Evolutionary conservation across 2,113 vertebrate species (phyloP).

Genomic region (Parotia lawesii): DNA sequence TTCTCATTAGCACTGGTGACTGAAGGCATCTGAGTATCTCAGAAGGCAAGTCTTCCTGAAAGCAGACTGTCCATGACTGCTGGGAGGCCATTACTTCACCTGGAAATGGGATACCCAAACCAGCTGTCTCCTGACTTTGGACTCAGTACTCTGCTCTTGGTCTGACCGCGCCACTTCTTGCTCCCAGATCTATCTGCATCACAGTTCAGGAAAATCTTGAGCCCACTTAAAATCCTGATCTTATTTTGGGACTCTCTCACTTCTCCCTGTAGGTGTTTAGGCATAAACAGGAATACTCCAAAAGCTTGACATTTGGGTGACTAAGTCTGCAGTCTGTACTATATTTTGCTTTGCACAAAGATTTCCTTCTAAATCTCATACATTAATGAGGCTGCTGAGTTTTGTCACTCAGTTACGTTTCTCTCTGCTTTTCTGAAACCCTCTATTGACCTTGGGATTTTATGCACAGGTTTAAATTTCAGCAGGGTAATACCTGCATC

Average conservation of each 20-base stretch:
- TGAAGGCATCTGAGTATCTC: not conserved
- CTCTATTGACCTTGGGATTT: conserved; percentile 1
- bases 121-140: not conserved
- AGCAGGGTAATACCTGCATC: not conserved
- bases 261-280: not conserved
- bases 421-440: not conserved
- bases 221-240: not conserved
- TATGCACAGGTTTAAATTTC: not conserved
- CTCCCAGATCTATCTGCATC: not conserved
- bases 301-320: not conserved
- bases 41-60: not conserved
- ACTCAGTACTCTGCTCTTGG: not conserved
- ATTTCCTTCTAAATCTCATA: not conserved
- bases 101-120: not conserved
- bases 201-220: not conserved
- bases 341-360: not conserved
- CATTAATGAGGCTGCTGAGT: not conserved
- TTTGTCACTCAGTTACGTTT: not conserved
- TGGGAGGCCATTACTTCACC: not conserved
- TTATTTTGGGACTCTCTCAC: not conserved
- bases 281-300: not conserved
- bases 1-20: not conserved
- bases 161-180: rapidly evolving
- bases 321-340: not conserved
- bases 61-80: not conserved